Conservation (phyloP, 2,797 vertebrate species). For the Acomys russatus region DNA sequence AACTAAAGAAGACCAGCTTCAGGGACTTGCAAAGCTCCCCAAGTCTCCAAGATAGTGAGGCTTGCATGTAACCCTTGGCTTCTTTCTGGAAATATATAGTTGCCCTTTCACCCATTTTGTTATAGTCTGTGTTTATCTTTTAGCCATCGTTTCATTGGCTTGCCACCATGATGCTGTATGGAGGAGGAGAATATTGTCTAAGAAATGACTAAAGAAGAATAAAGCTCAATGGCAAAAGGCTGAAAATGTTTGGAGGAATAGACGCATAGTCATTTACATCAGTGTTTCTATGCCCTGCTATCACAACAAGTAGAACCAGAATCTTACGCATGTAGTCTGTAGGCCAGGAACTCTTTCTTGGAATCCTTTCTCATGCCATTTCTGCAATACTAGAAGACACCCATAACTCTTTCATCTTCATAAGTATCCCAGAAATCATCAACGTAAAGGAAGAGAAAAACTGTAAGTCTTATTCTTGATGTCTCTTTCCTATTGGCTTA, state of each 20-base stretch:
- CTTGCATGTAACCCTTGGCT: background rate
- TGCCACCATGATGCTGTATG: background rate
- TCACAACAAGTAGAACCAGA: background rate
- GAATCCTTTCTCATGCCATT: background rate
- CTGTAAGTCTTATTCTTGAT: background rate
- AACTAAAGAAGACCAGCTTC: background rate
- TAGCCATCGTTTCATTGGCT: background rate
- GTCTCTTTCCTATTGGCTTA: background rate
- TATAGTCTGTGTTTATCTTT: background rate
- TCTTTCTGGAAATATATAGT: background rate
- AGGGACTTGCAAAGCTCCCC: too few relatives aligned
- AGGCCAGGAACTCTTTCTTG: background rate
- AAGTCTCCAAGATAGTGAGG: background rate
- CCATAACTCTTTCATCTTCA: background rate
- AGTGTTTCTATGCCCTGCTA: background rate
- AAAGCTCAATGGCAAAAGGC: background rate
- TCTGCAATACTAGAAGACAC: background rate
- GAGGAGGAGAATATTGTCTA: background rate
- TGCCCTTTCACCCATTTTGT: background rate
- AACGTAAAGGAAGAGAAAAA: background rate
- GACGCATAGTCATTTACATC: background rate
- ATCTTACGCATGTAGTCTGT: background rate
- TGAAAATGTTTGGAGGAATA: background rate
- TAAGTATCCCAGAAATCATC: background rate
- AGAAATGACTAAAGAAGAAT: background rate